These are phyloP conservation scores for Zelleria hepariella DNA, from an alignment of 2,888 invertebrate species.

Conservation along the genomic window DNA sequence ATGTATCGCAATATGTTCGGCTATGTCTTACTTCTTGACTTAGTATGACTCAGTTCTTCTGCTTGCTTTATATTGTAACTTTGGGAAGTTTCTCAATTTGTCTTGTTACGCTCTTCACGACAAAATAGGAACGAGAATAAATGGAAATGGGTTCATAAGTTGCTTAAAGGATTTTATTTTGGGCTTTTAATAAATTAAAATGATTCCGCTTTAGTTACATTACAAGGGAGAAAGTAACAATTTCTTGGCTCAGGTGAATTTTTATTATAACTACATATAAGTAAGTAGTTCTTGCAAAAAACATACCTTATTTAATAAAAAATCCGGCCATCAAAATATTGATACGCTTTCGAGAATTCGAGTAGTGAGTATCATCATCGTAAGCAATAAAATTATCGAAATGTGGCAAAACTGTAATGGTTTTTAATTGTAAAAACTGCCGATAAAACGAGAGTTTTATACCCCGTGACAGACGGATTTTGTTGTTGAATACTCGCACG, in stretches of 20 bases:
- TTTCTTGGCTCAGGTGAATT: no score
- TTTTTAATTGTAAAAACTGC: neutral
- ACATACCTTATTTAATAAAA: neutral
- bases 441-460: neutral
- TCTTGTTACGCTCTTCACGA: neutral
- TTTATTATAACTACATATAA: no score
- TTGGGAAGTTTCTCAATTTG: neutral
- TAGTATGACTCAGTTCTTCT: neutral
- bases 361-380: neutral
- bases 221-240: neutral
- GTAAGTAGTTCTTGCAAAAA: neutral
- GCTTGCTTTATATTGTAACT: neutral
- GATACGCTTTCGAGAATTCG: neutral
- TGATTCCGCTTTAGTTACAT: neutral
- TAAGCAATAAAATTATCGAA: neutral
- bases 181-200: neutral
- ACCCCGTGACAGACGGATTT: neutral
- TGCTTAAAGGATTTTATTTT: neutral
- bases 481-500: neutral
- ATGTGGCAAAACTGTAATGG: neutral
- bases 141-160: neutral
- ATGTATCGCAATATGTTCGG: no score
- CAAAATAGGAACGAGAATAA: neutral
- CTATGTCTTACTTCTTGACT: no score
- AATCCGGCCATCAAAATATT: no score